Evolutionary conservation across 2,113 vertebrate genomes (phyloP), one percentile per base, ranked within the genome.

Genomic region (Mystacornis crossleyi): DNA sequence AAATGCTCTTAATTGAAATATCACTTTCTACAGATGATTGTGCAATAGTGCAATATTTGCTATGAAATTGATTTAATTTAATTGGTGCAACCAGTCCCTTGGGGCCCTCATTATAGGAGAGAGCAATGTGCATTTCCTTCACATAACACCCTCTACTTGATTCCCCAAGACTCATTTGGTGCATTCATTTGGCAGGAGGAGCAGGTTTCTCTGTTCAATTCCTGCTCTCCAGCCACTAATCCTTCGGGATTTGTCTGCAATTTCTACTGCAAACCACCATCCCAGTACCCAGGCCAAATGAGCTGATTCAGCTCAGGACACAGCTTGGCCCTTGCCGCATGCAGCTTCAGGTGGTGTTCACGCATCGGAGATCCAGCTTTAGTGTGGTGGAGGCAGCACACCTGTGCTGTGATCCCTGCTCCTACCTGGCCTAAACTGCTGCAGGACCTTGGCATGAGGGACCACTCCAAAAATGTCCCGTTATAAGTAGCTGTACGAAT

Each of bases 1-100:
- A 95, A 91, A 89, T 38, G 26, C 10, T 90, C 48, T 80, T 90
- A 67, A 69, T 84, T 93, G 71, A 84, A 95, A 53, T 71, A 81
- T n/a, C 28, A 45, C 47, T 83, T 26, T 69, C 61, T 61, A 50
- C 12, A 43, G 66, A 69, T 53, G 62, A 47, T 57, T 82, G 34
- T 64, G 62, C 53, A 53, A 18, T 60, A 64, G 38, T 61, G 62
- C 1, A 8, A 23, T 54, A 53, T 24, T 40, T 29, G 33, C 51
- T 33, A 16, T 55, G 80, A 60, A 74, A 58, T 11, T 67, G 89
- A 74, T 58, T 95, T 86, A 83, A 72, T 92, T 89, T 69, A 93
- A 79, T 70, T 64, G 77, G 47, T 81, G 45, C 47, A 40, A 29
- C 33, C 40, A 89, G 42, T 70, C 48, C 47, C 86, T 54, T 48